phyloP scores from a whole-genome alignment of 2,888 invertebrate genomes.

The Tetranychus truncatus region DNA sequence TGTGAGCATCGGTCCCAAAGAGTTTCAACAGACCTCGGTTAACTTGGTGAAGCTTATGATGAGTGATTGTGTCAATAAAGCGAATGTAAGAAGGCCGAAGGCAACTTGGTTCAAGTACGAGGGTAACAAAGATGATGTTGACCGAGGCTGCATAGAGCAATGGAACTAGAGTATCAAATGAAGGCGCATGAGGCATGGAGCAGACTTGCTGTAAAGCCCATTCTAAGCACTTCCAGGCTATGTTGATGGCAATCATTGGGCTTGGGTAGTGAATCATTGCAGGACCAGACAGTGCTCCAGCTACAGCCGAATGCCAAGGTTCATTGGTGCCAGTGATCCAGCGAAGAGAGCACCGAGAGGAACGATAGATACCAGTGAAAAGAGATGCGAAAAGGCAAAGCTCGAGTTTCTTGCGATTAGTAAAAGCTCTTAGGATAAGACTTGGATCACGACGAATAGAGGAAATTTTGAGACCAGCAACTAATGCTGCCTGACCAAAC shows the following conservation, averaged over 20 bases:
- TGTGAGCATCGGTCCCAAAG: conserved; percentile 27
- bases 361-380: conserved; percentile 30
- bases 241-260: conserved; percentile 57
- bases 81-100: conserved; percentile 26
- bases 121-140: background rate
- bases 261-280: conserved; percentile 55
- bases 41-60: conserved; percentile 25
- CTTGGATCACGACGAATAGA: background rate
- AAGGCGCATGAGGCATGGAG: background rate
- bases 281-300: conserved; percentile 50
- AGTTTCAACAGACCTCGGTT: conserved; percentile 27
- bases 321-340: conserved; percentile 44
- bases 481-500: conserved; percentile 13
- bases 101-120: conserved; percentile 26
- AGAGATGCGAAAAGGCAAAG: conserved; percentile 19
- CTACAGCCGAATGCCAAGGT: conserved; percentile 45
- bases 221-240: conserved; percentile 63
- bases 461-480: conserved; percentile 3
- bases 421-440: background rate
- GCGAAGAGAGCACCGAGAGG: conserved; percentile 47
- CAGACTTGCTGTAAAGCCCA: background rate
- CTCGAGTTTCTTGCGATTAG: conserved; percentile 4
- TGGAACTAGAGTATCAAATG: background rate
- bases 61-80: conserved; percentile 25
- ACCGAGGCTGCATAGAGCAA: conserved; percentile 5